These are phyloP conservation scores for Diachrysia chrysitis DNA, from an alignment of 2,888 invertebrate genomes.

Conservation along the genomic window DNA sequence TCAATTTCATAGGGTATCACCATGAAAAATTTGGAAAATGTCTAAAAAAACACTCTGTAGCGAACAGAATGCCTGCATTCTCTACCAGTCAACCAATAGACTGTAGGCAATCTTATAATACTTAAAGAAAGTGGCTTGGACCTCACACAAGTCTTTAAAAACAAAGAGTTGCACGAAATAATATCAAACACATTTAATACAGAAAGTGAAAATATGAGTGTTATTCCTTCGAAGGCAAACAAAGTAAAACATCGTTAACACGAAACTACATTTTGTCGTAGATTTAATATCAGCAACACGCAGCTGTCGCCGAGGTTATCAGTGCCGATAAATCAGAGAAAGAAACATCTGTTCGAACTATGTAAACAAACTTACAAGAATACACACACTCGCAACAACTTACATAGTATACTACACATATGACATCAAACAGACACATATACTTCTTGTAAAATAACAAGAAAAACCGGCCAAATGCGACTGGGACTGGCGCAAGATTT, in stretches of 20 bases:
- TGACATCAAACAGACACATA: background rate
- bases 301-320: constrained; percentile 3
- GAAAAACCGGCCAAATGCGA: too few species aligned
- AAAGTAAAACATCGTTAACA: background rate
- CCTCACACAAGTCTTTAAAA: background rate
- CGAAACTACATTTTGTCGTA: background rate
- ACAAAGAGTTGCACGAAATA: background rate
- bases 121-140: too few species aligned
- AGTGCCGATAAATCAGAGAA: background rate
- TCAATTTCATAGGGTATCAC: too few species aligned
- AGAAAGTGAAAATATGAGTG: background rate
- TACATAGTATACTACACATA: background rate
- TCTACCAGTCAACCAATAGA: too few species aligned
- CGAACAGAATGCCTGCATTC: background rate
- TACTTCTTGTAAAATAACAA: background rate
- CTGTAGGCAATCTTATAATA: too few species aligned
- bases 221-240: background rate
- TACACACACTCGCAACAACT: background rate
- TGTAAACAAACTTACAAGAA: background rate
- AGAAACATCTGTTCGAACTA: background rate
- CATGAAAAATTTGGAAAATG: too few species aligned
- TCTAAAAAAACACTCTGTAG: too few species aligned
- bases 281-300: background rate
- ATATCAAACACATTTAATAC: background rate
- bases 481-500: too few species aligned